phyloP scores from a whole-genome alignment of 92 coral and sea anemone species.

The Porites lobata region DNA sequence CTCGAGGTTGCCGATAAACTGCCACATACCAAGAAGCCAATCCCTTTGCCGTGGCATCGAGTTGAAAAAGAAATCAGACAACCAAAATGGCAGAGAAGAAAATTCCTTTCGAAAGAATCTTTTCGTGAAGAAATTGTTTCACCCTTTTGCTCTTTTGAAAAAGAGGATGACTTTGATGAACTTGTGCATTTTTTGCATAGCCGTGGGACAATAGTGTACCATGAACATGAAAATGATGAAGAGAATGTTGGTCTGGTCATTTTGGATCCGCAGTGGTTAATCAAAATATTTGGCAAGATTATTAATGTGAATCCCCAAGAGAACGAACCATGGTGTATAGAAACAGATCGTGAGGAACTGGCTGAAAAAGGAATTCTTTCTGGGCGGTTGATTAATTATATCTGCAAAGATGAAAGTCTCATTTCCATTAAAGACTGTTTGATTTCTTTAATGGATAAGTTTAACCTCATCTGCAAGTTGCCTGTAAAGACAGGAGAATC shows the following conservation, averaged over 20 bases:
- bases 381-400: neutral
- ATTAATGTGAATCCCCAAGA: neutral
- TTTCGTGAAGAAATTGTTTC: conserved; percentile 1
- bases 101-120: neutral
- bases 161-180: conserved; percentile 8
- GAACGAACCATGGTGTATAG: neutral
- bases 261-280: conserved; percentile 5
- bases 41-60: conserved; percentile 14
- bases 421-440: neutral
- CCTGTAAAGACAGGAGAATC: neutral
- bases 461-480: conserved; percentile 14
- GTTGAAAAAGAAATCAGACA: neutral
- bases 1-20: neutral
- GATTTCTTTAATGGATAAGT: conserved; percentile 3
- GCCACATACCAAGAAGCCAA: conserved; percentile 5
- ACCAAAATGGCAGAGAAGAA: neutral
- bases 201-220: conserved; percentile 10
- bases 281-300: neutral
- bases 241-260: neutral
- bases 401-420: neutral
- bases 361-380: neutral
- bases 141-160: neutral
- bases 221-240: neutral
- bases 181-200: conserved; percentile 3
- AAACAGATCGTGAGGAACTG: neutral